Evolutionary conservation across 1,140 invertebrate genomes (phyloP), one percentile per base, ranked within the genome.

Genomic region (Scaptodrosophila lebanonensis): DNA sequence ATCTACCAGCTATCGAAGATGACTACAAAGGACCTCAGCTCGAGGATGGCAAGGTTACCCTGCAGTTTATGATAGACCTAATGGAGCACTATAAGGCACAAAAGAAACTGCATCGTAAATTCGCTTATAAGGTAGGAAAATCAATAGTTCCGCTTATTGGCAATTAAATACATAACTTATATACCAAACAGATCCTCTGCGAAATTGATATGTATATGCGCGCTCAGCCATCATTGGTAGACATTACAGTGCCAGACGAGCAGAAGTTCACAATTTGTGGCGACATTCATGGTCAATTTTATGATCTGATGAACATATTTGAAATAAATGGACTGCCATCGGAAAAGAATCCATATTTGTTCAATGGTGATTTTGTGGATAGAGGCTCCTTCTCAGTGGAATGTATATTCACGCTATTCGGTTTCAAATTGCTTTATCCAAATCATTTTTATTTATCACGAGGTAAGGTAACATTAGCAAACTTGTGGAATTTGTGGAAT

Each of bases 211-310:
- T 92, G 16, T 93, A 93, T 75, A 95, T 99, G 73, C 92, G 92
- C 88, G 90, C 90, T 47, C 94, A 95, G 82, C 94, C 96, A 22
- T 95, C 95, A 32, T 88, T 99, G 59, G 92, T 99, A 0, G 94
- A 99, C 84, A 94, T 99, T 36, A 90, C 89, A 57, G 94, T 99
- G 65, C 92, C 93, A 4, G 93, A 95, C 86, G 91, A 94, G 33
- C 90, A 92, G 39, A 99, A 99, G 89, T 99, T 99, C 87, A 99
- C 98, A 20, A 94, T 99, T 43, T 99, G 98, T 88, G 98, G 98
- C n/a, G 98, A 99, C 88, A 97, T 99, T 72, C 98, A 99, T 88
- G 98, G 98, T 15, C 98, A 99, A 88, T 99, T 93, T 89, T 99
- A 97, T 88, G 98, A 99, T 89, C 88, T 99, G 36, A 91, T 98